Percentiles rank a stretch among this genome's conserved stretches.
Conservation (phyloP, 2,113 vertebrate species). For the Martes martes region DNA sequence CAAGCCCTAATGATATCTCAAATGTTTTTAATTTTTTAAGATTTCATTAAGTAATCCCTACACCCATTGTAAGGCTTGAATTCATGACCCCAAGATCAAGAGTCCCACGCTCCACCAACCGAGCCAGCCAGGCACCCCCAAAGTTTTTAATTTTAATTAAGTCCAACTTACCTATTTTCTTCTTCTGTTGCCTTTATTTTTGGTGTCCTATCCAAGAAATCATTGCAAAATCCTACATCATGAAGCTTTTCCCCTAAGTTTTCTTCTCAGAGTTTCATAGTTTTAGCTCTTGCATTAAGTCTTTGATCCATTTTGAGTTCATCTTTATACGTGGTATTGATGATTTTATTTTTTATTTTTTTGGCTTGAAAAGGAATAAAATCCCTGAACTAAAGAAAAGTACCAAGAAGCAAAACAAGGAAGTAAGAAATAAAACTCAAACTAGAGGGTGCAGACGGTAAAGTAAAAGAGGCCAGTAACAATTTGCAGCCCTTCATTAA, state of each 20-base stretch:
- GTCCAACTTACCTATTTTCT: neutral
- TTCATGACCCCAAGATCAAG: neutral
- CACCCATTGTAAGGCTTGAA: neutral
- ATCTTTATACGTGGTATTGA: neutral
- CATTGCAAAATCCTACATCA: neutral
- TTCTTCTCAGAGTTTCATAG: neutral
- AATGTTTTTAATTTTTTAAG: neutral
- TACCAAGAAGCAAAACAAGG: neutral
- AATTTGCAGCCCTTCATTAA: neutral
- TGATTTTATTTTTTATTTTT: neutral
- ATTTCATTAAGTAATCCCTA: neutral
- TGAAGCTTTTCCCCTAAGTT: neutral
- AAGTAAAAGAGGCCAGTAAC: neutral
- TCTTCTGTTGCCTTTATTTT: neutral
- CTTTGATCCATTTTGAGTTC: neutral
- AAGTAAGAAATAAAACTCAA: slow-evolving; percentile 8
- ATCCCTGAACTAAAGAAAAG: neutral
- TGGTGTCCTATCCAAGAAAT: neutral
- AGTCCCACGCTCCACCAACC: neutral
- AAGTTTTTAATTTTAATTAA: neutral
- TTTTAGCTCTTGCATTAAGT: neutral
- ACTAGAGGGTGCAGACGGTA: neutral
- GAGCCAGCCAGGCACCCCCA: neutral
- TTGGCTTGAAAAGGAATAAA: neutral
- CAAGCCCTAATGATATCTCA: neutral